Evolutionary conservation across 2,113 vertebrate species (phyloP).

Genomic region (Aramus guarauna): DNA sequence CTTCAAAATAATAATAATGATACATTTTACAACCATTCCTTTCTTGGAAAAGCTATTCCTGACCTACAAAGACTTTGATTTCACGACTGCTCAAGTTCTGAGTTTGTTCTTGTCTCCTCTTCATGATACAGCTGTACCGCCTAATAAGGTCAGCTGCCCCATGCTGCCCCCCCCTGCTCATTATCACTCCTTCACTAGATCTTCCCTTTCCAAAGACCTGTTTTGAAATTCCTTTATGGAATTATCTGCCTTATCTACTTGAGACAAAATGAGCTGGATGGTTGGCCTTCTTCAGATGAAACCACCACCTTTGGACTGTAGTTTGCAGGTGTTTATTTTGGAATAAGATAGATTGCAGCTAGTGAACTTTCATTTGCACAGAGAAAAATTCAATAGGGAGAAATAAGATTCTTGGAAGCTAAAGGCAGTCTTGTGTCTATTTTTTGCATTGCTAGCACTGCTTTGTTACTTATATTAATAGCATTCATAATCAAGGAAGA

Average conservation of each 20-base stretch:
- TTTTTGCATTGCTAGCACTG: neutral
- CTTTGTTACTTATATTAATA: neutral
- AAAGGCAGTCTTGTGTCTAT: neutral
- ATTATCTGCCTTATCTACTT: neutral
- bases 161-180: neutral
- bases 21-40: neutral
- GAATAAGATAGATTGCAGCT: neutral
- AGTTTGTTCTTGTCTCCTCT: neutral
- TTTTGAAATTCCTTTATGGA: neutral
- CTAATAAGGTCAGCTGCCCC: too few species aligned
- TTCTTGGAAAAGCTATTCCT: neutral
- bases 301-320: neutral
- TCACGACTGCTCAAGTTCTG: neutral
- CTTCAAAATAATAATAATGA: neutral
- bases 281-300: neutral
- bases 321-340: conserved; percentile 4
- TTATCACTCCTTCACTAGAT: neutral
- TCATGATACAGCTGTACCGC: neutral
- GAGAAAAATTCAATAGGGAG: neutral
- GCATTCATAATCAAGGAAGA: neutral
- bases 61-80: neutral
- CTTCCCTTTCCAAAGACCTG: neutral
- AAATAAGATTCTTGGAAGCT: neutral
- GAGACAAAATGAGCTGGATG: neutral
- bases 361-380: neutral